phyloP scores from a whole-genome alignment of 2,113 vertebrate genomes.

The Raphicerus campestris region DNA sequence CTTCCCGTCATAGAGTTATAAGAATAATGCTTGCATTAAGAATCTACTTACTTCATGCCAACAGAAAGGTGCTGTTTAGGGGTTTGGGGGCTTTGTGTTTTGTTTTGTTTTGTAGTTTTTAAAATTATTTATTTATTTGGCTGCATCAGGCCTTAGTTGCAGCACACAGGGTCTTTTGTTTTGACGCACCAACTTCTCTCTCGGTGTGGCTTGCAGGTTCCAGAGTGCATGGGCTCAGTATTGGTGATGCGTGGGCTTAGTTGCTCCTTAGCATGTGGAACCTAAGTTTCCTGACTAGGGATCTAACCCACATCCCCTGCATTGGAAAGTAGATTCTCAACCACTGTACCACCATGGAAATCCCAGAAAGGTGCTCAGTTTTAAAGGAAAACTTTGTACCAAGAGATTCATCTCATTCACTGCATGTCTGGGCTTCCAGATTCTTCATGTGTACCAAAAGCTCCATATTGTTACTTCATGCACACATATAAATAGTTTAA shows the following conservation, averaged over 20 bases:
- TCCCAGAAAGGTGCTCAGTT: neutral
- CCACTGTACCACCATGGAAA: neutral
- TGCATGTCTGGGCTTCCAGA: neutral
- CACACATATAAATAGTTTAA: neutral
- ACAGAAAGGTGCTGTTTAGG: neutral
- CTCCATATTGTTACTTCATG: neutral
- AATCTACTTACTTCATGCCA: neutral
- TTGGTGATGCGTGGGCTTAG: neutral
- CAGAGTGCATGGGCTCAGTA: neutral
- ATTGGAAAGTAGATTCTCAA: neutral
- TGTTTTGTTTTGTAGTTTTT: neutral
- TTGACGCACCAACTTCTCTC: neutral
- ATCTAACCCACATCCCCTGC: neutral
- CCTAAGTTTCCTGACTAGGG: neutral
- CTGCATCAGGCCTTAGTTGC: neutral
- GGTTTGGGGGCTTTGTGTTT: neutral
- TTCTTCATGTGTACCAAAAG: neutral
- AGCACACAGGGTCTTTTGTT: neutral
- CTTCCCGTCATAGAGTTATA: slow-evolving; percentile 11
- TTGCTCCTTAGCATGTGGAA: neutral
- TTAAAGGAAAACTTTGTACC: neutral
- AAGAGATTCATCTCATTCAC: neutral
- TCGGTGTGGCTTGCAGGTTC: neutral
- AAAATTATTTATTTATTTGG: neutral
- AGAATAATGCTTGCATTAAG: neutral